Evolutionary conservation across 2,797 vertebrate species (phyloP), one percentile per base, ranked within the genome.

Genomic region (Phataginus tetradactyla): DNA sequence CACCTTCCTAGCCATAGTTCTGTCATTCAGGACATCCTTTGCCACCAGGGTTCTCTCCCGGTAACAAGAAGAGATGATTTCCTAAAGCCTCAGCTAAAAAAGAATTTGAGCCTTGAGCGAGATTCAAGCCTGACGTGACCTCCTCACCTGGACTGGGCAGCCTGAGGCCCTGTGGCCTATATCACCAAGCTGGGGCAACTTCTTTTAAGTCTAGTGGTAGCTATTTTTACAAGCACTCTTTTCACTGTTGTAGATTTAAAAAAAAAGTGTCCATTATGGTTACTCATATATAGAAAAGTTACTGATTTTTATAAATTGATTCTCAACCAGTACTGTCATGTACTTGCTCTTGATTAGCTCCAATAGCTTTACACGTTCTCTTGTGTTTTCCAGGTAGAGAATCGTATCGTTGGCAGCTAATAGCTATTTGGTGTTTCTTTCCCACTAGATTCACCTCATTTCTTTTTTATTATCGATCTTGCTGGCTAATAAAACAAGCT

Each of bases 111-210:
- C 12, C 32, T 29, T 4, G 9, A 15, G 32, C 0, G 4, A 45
- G 71, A 15, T 4, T 23, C n/a, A 14, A 21, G 63, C 21, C 29
- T 7, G 8, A 20, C 3, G 55, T 0, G 3, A 57, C 39, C 49
- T 49, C 23, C 9, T 1, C 5, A 6, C 9, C 20, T 34, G 3
- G 5, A 4, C 0, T 2, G 15, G 80, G 61, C 61, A 5, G 10
- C 0, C 0, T 0, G 4, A 34, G 18, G 84, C 69, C 29, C n/a
- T 10, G 1, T 32, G 0, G 1, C 39, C 9, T 4, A 4, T 0
- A 0, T 12, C n/a, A 23, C 27, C 17, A 39, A 23, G 17, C 25
- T 0, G 27, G 20, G 37, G 45, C 8, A 29, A 55, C 13, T 39
- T 25, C 39, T 42, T 57, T 42, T 15, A 68, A 37, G 21, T 75